Evolutionary conservation across 2,888 invertebrate species (phyloP), one percentile per base, ranked within the genome.

Genomic region (Drosophila maculinotata): DNA sequence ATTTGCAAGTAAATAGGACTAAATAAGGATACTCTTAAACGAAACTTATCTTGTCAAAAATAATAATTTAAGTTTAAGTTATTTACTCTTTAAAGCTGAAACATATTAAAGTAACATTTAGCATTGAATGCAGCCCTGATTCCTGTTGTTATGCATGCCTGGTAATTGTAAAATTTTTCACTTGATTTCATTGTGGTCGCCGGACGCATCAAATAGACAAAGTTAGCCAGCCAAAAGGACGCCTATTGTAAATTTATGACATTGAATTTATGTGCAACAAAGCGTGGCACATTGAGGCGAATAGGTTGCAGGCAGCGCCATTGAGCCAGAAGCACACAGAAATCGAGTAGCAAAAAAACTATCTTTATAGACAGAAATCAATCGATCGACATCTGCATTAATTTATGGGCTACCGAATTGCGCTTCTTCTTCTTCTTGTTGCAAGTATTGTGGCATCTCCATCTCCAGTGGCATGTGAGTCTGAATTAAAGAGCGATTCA

Each of bases 221-320:
- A 88, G 70, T 76, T 83, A 59, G 30, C 42, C 63, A 78, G 89
- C 68, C 83, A 66, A 30, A 38, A 48, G 62, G 83, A 84, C 83
- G 83, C 89, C 83, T 70, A 67, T 75, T 60, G 53, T 57, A 75
- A 70, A 83, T 88, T 88, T 88, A 88, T 87, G 85, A 68, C 79
- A 80, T 62, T 68, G 78, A 84, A 72, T 81, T 70, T 56, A 70
- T 80, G 87, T 84, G 84, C 88, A 80, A 57, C 88, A 82, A 68
- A 75, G 86, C 87, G 67, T 77, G 87, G 60, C 81, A 53, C 45
- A 23, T 23, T 48, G 48, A 39, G 45, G n/a, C 47, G 30, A 20
- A 17, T 12, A 45, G 12, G 8, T 8, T 3, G 20, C n/a, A 12
- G 3, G 3, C 14, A 12, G 9, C 14, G 33, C 12, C 15, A 14